phyloP scores from a whole-genome alignment of 2,797 vertebrate genomes.

The Darevskia mixta region DNA sequence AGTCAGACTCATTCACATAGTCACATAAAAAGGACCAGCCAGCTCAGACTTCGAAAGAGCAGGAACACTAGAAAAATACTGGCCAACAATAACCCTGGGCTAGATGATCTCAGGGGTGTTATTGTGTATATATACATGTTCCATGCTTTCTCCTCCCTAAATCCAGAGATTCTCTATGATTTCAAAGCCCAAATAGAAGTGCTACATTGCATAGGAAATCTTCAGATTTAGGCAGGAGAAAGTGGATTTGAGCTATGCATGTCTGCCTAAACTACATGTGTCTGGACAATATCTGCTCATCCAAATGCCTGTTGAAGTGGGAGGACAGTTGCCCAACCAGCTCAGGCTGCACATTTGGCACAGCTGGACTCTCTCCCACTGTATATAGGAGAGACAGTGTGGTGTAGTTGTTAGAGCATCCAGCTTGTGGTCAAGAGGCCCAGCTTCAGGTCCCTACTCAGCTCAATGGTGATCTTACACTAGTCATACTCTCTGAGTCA shows the following conservation, averaged over 20 bases:
- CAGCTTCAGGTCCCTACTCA: not conserved
- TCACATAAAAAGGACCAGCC: not conserved
- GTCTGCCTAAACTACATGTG: not conserved
- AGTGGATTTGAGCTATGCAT: not conserved
- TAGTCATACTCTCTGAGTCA: not conserved
- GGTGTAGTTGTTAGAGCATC: not conserved
- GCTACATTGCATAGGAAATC: too few species aligned
- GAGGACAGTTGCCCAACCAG: not conserved
- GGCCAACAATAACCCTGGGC: not conserved
- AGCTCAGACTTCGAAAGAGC: not conserved
- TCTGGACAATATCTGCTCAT: not conserved
- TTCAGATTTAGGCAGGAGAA: too few species aligned
- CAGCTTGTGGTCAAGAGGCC: not conserved
- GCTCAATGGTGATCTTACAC: not conserved
- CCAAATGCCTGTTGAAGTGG: not conserved
- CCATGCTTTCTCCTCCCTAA: too few species aligned
- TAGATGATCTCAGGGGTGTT: not conserved
- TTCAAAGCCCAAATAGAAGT: too few species aligned
- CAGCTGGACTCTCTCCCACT: not conserved
- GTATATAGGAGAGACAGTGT: not conserved
- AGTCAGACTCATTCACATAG: not conserved
- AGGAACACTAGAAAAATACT: not conserved
- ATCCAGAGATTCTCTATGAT: not conserved
- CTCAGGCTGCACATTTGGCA: not conserved
- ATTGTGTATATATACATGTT: not conserved